phyloP scores from a whole-genome alignment of 2,113 vertebrate species.

The Crypturellus undulatus region DNA sequence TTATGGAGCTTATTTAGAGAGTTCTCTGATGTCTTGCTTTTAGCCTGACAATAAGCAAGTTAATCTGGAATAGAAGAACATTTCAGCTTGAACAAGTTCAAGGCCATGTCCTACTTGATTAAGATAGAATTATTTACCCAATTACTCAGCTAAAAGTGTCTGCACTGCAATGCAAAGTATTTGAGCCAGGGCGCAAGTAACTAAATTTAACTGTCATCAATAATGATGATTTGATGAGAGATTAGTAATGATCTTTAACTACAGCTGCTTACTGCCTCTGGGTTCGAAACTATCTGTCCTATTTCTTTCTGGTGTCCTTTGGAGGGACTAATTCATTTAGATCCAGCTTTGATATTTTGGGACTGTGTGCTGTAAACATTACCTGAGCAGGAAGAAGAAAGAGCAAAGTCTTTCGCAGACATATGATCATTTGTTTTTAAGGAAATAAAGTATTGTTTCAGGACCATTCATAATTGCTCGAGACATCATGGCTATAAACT shows the following conservation, averaged over 20 bases:
- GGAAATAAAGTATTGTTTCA: neutral
- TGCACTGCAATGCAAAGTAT: neutral
- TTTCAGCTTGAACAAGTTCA: neutral
- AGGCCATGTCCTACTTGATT: neutral
- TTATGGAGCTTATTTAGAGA: neutral
- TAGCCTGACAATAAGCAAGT: neutral
- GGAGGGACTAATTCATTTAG: neutral
- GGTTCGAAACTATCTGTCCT: neutral
- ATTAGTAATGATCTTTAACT: neutral
- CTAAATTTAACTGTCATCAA: neutral
- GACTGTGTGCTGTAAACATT: neutral
- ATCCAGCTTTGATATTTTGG: neutral
- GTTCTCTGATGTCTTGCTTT: neutral
- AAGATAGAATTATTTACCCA: neutral
- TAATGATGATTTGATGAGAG: neutral
- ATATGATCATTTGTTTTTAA: neutral
- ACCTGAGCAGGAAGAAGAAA: neutral
- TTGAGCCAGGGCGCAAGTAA: neutral
- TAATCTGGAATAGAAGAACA: fast-evolving
- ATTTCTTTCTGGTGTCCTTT: neutral
- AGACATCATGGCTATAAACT: neutral
- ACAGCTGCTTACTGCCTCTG: neutral
- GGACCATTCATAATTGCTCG: neutral
- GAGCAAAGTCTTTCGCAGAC: neutral
- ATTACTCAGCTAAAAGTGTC: neutral